Evolutionary conservation across 2,113 vertebrate species (phyloP), one percentile per base, ranked within the genome.

Genomic region (Sinocyclocheilus anshuiensis): DNA sequence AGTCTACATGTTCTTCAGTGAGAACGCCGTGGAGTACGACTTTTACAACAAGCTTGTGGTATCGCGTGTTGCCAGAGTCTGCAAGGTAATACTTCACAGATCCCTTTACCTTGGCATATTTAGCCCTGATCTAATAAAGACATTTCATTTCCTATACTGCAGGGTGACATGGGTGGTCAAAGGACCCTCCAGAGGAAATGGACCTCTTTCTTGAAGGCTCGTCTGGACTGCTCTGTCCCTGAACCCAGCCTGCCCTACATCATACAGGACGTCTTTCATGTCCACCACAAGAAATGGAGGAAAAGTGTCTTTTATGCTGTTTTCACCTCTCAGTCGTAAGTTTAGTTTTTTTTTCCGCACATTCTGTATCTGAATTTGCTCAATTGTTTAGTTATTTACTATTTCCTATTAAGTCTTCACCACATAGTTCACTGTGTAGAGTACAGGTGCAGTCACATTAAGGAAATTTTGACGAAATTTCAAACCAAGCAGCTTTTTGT

Each of bases 1-100:
- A 88, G 90, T 96, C 57, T 96, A 96, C 89, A 88, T 96, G 80
- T 96, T 97, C 94, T 96, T 96, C 92, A 96, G 94, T 2, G 95
- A 96, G 91, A 95, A 92, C 5, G 95, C 95, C 24, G 90, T 95
- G 89, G 96, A 96, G 88, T 96, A 96, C 65, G 95, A 96, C 84
- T 96, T 95, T 91, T 94, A 93, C 87, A 94, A 91, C 86, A 96
- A 95, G 85, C 90, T 95, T 0, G 81, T 91, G 4, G 94, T 96
- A 80, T 94, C 96, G 4, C 92, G 96, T 87, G 93, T 97, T 72
- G 96, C 95, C 53, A 94, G 93, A 9, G 92, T 96, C 86, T 96
- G 96, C 92, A 96, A 95, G 92, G 96, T 96, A 88, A 15, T 36
- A 84, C 89, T 39, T 26, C n/a, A 42, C 15, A 1, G 26, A 36